Percentiles rank a stretch among this genome's conserved stretches.
These are phyloP conservation scores for Teleogryllus occipitalis DNA, from an alignment of 1,140 invertebrate species.

Conservation along the genomic window DNA sequence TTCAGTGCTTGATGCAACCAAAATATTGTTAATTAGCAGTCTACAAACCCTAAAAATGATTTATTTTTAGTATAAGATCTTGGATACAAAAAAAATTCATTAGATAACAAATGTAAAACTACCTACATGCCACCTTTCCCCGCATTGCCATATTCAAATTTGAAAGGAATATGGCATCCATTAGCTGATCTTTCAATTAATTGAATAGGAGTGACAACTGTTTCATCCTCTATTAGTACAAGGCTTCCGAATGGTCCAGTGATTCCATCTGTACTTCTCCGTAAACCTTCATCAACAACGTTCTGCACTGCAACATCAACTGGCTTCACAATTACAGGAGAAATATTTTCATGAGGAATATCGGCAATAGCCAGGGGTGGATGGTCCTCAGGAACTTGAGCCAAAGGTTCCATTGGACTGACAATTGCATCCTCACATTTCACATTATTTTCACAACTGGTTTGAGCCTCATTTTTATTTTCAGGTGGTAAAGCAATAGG, in stretches of 20 bases:
- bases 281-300: no score
- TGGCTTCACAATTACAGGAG: no score
- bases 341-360: no score
- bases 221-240: background rate
- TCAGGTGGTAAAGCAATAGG: background rate
- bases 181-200: background rate
- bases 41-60: background rate
- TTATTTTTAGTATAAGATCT: background rate
- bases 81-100: no score
- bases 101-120: no score
- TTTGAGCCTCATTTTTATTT: background rate
- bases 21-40: background rate
- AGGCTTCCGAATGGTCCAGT: background rate
- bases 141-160: background rate
- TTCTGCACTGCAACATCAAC: no score
- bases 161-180: background rate
- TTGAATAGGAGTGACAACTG: background rate
- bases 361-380: no score
- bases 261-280: no score
- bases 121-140: no score
- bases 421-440: background rate
- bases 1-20: background rate
- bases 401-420: background rate
- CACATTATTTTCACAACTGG: background rate
- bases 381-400: background rate